Evolutionary conservation across 2,797 vertebrate genomes (phyloP).

Genomic region (Amblyraja radiata): DNA sequence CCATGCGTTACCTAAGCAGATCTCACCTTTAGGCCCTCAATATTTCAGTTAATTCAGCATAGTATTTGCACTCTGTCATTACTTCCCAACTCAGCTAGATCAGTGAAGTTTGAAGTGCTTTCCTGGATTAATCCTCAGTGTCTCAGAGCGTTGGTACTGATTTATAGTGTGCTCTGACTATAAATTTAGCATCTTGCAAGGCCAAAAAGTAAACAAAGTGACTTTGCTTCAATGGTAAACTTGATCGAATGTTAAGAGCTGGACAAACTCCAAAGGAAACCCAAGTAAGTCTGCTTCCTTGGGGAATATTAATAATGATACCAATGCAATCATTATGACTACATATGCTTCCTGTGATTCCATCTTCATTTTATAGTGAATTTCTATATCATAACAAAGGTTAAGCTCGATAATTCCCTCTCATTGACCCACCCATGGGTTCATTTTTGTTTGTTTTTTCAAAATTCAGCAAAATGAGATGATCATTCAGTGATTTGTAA

Average conservation of each 20-base stretch:
- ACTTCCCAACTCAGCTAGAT: neutral
- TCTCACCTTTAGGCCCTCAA: neutral
- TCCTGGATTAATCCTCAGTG: neutral
- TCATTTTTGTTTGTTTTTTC: too few relatives aligned
- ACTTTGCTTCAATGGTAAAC: conserved; percentile 3
- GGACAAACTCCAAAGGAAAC: neutral
- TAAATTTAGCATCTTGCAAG: neutral
- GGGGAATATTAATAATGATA: neutral
- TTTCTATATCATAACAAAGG: neutral
- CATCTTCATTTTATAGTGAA: neutral
- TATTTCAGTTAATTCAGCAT: neutral
- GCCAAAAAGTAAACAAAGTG: neutral
- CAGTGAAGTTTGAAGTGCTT: neutral
- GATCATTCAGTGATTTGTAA: neutral
- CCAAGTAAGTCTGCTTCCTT: neutral
- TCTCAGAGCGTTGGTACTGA: neutral
- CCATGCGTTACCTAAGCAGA: too few relatives aligned
- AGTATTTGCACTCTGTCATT: neutral
- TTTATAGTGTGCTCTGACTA: neutral
- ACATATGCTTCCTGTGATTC: neutral
- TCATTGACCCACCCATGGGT: too few relatives aligned
- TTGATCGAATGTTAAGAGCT: neutral
- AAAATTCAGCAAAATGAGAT: too few relatives aligned
- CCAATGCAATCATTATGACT: neutral
- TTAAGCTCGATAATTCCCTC: too few relatives aligned